Evolutionary conservation across 2,888 invertebrate genomes (phyloP), one percentile per base, ranked within the genome.

Genomic region (Chrysolina americana): DNA sequence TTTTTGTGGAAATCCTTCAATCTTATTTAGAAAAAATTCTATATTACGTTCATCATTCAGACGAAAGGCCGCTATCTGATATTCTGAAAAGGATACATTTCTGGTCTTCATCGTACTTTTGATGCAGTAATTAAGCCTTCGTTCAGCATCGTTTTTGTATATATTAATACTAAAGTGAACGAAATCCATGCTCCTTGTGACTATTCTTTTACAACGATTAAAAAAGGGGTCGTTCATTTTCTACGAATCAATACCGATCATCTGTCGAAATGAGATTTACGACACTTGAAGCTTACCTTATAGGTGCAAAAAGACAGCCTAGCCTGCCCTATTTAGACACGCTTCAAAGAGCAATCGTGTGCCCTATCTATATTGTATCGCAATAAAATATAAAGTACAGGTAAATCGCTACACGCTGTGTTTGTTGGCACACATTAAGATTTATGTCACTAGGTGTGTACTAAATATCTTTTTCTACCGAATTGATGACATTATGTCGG

Each of bases 351-450:
- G 59, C 28, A 59, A 59, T 59, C 59, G 59, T 59, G 59, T 59
- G 59, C 59, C 59, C 59, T 59, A 59, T 59, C 59, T 59, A 28
- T 36, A 59, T 59, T 59, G 59, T 59, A 59, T 59, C 36, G 71
- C 73, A 73, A 71, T 74, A 74, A 76, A 78, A 74, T 56, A 64
- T 73, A 71, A 71, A 69, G 74, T 71, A 70, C 73, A 53, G 70
- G 65, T 74, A 68, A 72, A 78, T 77, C 73, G 78, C 75, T 75
- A 53, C 80, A 75, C 74, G 79, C 79, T 81, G 79, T 70, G 75
- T 73, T 75, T 79, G 79, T 80, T 80, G 80, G 77, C 70, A 79
- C 73, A 81, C 80, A 80, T 80, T 78, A 74, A 81, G 78, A 81
- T 81, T 81, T 81, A 81, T 79, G 79, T 72, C 62, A 65, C 63